Conservation (phyloP, 2,797 vertebrate genomes). For the Channallabes apus region DNA sequence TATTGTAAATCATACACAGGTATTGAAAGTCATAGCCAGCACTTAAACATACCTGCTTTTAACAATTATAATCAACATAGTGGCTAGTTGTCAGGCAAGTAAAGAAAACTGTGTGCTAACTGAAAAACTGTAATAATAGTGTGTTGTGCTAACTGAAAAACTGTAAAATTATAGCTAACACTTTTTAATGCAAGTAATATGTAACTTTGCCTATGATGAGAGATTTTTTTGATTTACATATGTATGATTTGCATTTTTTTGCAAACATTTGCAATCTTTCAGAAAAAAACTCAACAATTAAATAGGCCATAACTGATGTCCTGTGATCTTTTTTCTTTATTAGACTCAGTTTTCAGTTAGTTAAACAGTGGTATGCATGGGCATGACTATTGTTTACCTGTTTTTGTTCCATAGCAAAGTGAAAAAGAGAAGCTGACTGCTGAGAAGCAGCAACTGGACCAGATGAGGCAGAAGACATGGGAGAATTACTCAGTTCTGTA, state of each 20-base stretch:
- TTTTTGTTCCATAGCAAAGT: slow-evolving; percentile 37
- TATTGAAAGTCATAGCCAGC: not conserved
- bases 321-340: not conserved
- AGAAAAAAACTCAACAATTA: not conserved
- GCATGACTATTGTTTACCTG: slow-evolving; percentile 1
- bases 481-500: slow-evolving; percentile 86
- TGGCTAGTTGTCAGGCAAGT: not conserved
- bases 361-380: not conserved
- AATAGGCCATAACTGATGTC: not conserved
- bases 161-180: not conserved
- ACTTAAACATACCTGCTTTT: not conserved
- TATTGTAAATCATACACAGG: not conserved
- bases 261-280: not conserved
- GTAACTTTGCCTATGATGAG: not conserved
- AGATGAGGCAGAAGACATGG: slow-evolving; percentile 58
- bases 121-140: too few species aligned
- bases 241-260: too few species aligned
- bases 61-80: not conserved
- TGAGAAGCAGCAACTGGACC: slow-evolving; percentile 50
- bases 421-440: slow-evolving; percentile 49
- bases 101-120: not conserved
- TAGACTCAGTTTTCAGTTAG: not conserved
- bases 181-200: not conserved
- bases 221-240: too few species aligned
- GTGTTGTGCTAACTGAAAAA: not conserved